Percentiles rank a stretch among this genome's conserved stretches.
These are phyloP conservation scores for Medauroidea extradentata DNA, from an alignment of 1,140 invertebrate genomes.

Conservation along the genomic window DNA sequence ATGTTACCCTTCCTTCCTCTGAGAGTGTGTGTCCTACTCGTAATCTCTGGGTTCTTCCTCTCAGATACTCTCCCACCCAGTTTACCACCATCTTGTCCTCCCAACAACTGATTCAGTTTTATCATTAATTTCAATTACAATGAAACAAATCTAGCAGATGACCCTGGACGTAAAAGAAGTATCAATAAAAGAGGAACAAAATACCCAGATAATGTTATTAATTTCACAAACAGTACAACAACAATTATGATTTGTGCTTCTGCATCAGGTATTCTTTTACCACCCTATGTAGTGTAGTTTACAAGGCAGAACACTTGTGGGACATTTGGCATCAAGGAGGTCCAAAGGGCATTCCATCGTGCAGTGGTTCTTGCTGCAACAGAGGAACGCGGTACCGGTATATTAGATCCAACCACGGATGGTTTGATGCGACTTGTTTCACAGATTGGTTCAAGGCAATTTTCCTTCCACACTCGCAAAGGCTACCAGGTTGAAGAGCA, in stretches of 20 bases:
- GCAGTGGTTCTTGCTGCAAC: neutral
- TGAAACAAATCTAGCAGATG: too few relatives aligned
- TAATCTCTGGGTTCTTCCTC: too few relatives aligned
- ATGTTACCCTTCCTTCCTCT: too few relatives aligned
- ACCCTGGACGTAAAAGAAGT: too few relatives aligned
- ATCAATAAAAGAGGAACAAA: too few relatives aligned
- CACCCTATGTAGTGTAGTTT: constrained; percentile 38
- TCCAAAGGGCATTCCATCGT: constrained; percentile 13
- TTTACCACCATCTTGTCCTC: too few relatives aligned
- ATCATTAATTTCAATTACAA: too few relatives aligned
- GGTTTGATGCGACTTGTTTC: constrained; percentile 39
- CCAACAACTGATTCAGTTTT: too few relatives aligned
- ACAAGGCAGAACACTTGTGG: constrained; percentile 35
- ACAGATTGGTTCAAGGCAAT: constrained; percentile 32
- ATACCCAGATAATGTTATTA: too few relatives aligned
- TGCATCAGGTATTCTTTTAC: constrained; percentile 29
- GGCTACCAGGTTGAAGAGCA: constrained; percentile 29
- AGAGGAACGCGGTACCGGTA: constrained; percentile 16
- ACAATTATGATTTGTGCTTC: constrained; percentile 34
- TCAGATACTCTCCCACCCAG: too few relatives aligned
- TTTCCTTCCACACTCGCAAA: constrained; percentile 27
- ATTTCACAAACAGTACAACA: too few relatives aligned
- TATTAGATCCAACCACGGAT: constrained; percentile 30
- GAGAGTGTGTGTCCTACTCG: too few relatives aligned
- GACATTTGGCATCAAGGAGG: constrained; percentile 33